Percentiles rank a stretch among this genome's conserved stretches.
These are phyloP conservation scores for Geococcyx californianus DNA, from an alignment of 2,113 vertebrate species.

Conservation along the genomic window DNA sequence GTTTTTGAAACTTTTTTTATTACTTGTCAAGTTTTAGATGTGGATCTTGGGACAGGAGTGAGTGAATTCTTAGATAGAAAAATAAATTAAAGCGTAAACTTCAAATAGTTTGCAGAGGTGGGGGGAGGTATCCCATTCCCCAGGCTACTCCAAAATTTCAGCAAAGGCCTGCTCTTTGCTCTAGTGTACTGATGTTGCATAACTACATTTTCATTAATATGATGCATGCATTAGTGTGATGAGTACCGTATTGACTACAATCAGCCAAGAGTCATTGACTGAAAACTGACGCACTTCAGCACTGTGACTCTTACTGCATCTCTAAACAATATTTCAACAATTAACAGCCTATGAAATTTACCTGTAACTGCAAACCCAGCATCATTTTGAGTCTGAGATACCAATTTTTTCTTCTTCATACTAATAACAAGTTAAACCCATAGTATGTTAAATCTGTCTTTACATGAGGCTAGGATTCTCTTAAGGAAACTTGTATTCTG, in stretches of 20 bases:
- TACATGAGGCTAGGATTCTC: background rate
- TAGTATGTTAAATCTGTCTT: background rate
- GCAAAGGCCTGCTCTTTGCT: background rate
- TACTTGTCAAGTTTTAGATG: background rate
- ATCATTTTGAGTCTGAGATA: background rate
- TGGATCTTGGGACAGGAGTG: background rate
- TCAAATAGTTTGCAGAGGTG: background rate
- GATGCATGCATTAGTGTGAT: rapidly evolving
- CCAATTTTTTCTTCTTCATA: background rate
- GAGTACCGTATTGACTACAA: background rate
- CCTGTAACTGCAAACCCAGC: background rate
- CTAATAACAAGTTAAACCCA: background rate
- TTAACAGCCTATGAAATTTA: background rate
- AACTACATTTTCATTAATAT: background rate
- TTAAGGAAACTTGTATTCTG: background rate
- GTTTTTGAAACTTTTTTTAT: background rate
- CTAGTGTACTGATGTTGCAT: background rate
- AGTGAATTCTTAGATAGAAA: background rate
- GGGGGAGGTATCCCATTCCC: rapidly evolving
- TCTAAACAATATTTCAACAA: background rate
- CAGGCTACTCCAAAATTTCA: background rate
- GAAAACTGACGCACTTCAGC: background rate
- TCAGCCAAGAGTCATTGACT: background rate
- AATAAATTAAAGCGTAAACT: background rate
- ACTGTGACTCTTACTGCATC: background rate